Evolutionary conservation across 2,113 vertebrate species (phyloP).

Genomic region (Dicrurus megarhynchus): DNA sequence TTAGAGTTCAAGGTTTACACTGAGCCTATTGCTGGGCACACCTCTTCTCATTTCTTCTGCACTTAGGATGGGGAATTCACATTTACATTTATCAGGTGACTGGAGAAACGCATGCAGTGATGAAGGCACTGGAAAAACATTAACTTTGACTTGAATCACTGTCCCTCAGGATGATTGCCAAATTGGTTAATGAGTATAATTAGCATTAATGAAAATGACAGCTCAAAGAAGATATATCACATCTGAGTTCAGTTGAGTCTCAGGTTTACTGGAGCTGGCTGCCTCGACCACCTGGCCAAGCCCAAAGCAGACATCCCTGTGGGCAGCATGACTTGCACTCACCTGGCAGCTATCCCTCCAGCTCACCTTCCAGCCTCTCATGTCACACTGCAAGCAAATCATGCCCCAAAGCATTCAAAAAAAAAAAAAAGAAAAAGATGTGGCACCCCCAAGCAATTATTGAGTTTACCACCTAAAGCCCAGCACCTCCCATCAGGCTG

Average conservation of each 20-base stretch:
- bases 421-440: neutral
- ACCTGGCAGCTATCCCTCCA: neutral
- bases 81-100: neutral
- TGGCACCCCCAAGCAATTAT: neutral
- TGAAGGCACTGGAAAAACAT: neutral
- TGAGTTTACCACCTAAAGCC: neutral
- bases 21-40: neutral
- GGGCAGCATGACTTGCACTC: neutral
- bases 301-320: neutral
- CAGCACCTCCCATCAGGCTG: neutral
- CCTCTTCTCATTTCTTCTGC: neutral
- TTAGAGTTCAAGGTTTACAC: neutral
- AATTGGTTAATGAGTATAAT: neutral
- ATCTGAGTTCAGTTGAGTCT: neutral
- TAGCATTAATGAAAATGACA: slow-evolving; percentile 1
- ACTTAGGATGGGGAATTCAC: neutral
- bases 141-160: neutral
- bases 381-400: neutral
- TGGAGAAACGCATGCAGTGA: neutral
- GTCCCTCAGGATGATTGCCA: neutral
- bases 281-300: neutral
- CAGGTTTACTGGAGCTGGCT: neutral
- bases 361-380: neutral
- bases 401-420: fast-evolving
- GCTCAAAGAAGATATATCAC: neutral